Evolutionary conservation across 2,113 vertebrate species (phyloP), one percentile per base, ranked within the genome.

Genomic region (Elephantulus edwardii): DNA sequence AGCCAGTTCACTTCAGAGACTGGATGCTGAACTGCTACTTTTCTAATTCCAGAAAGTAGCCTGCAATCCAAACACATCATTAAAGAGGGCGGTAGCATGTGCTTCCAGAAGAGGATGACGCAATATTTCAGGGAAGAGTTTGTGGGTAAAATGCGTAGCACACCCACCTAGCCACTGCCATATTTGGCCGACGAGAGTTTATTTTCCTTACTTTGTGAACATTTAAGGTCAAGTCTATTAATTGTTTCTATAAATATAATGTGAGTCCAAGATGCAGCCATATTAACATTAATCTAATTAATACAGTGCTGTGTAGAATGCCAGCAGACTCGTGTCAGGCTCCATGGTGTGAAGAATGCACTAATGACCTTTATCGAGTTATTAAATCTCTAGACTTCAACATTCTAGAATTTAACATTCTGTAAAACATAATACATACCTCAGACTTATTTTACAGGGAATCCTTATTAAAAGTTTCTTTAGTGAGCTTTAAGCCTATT

Each of bases 31-130:
- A 72, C 17, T 40, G 20, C 77, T 44, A 6, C 30, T 86, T 93
- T 54, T 92, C 40, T 79, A 50, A 48, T 89, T 95, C 60, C 89
- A 92, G 89, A 89, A 78, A 92, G 70, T 50, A 71, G 83, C 75
- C 54, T 82, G 44, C 76, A 58, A 74, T 62, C 71, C 58, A 90
- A 92, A 93, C 91, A 83, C 33, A 28, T 94, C 95, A 95, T 96
- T 95, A 93, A 92, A 83, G 79, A 88, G 88, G 58, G 60, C 28
- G 85, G 83, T 62, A 88, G 44, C 14, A 8, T 82, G 70, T 83
- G 22, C 91, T 95, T 78, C 89, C 9, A 50, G 78, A n/a, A n/a
- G 70, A 89, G 66, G 44, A 35, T 94, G 81, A 77, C 56, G 76
- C 44, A 74, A 83, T 92, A 78, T 94, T 96, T 93, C 5, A 6